A percentile compares a stretch with the other conserved stretches of the same genome.
Conservation (phyloP, 2,888 invertebrate genomes). For the Crematogaster levior region DNA sequence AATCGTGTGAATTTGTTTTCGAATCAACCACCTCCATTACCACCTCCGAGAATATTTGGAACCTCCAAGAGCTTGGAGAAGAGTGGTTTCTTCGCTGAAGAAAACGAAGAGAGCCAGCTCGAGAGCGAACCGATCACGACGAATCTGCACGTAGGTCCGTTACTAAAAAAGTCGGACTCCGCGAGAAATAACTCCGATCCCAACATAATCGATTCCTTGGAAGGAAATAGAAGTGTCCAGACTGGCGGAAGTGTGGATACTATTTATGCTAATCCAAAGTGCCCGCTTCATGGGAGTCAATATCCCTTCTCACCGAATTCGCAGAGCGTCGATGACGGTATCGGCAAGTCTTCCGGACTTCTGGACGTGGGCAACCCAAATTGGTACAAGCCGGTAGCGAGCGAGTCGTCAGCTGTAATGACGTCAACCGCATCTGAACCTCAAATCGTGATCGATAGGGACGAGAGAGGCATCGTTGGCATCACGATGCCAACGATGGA, state of each 20-base stretch:
- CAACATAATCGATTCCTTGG: slow-evolving; percentile 79
- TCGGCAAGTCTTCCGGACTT: slow-evolving; percentile 67
- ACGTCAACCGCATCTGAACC: slow-evolving; percentile 67
- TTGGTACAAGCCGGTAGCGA: slow-evolving; percentile 76
- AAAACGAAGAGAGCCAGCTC: slow-evolving; percentile 76
- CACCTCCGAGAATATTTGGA: slow-evolving; percentile 90
- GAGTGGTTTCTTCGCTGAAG: slow-evolving; percentile 79
- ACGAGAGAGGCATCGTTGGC: slow-evolving; percentile 35
- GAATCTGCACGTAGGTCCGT: slow-evolving; percentile 82
- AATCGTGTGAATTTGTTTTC: slow-evolving; percentile 55
- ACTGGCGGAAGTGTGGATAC: slow-evolving; percentile 70
- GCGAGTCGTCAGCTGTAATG: slow-evolving; percentile 44
- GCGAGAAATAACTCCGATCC: slow-evolving; percentile 78
- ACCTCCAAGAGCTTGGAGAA: slow-evolving; percentile 80
- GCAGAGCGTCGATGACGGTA: slow-evolving; percentile 72
- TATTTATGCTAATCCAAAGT: slow-evolving; percentile 74
- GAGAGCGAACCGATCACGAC: slow-evolving; percentile 79
- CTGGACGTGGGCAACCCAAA: slow-evolving; percentile 76
- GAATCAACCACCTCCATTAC: slow-evolving; percentile 86
- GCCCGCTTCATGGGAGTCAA: slow-evolving; percentile 75
- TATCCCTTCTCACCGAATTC: slow-evolving; percentile 52
- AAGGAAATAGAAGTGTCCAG: slow-evolving; percentile 60
- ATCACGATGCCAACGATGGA: slow-evolving; percentile 61
- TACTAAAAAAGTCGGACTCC: slow-evolving; percentile 77
- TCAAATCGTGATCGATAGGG: slow-evolving; percentile 63